Evolutionary conservation across 2,797 vertebrate genomes (phyloP).

Genomic region (Aphelocoma californica): DNA sequence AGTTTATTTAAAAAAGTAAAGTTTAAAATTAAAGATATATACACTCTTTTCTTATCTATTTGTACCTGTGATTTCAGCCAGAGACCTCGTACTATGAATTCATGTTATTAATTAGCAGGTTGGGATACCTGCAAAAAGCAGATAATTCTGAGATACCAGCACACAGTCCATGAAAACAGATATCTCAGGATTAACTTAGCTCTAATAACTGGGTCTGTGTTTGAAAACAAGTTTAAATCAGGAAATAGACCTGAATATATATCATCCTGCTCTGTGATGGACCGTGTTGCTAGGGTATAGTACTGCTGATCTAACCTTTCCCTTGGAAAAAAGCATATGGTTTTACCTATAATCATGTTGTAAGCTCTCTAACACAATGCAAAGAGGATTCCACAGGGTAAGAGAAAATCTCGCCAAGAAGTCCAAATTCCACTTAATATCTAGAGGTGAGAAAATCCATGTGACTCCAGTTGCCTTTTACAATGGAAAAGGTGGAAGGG

Average conservation of each 20-base stretch:
- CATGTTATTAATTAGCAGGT: conserved; percentile 47
- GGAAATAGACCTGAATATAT: background rate
- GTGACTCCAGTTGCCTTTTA: background rate
- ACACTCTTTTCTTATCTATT: conserved; percentile 10
- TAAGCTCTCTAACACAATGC: background rate
- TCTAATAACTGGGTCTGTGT: background rate
- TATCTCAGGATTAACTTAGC: background rate
- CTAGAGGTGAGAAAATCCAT: background rate
- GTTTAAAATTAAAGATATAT: background rate
- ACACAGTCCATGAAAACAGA: background rate
- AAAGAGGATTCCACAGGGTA: background rate
- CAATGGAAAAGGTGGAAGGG: background rate
- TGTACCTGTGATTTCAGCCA: background rate
- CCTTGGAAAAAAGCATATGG: background rate
- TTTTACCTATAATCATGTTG: background rate
- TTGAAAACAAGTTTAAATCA: conserved; percentile 25
- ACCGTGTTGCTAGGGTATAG: background rate
- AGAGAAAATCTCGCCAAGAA: background rate
- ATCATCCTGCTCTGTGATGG: background rate
- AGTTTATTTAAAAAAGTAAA: background rate
- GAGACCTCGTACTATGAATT: background rate
- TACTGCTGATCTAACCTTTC: background rate
- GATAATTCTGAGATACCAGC: conserved; percentile 49
- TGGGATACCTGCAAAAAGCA: conserved; percentile 51
- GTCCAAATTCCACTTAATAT: background rate